A percentile compares a stretch with the other conserved stretches of the same genome.
phyloP scores from a whole-genome alignment of 2,113 vertebrate species.

The Gallinago paraguaiae region DNA sequence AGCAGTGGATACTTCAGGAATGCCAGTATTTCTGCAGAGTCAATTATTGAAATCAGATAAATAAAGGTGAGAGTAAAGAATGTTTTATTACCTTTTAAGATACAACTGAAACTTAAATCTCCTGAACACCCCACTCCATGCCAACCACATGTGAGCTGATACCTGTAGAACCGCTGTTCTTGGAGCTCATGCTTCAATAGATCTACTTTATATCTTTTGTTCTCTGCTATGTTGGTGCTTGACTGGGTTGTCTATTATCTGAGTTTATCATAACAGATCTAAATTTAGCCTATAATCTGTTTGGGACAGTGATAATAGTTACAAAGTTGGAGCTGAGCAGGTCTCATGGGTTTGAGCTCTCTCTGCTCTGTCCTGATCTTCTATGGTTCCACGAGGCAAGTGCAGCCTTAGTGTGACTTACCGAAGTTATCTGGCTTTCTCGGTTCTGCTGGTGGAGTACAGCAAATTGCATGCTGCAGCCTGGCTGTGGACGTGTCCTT shows the following conservation, averaged over 20 bases:
- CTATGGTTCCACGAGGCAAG: not conserved
- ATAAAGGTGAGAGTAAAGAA: not conserved
- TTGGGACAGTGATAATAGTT: not conserved
- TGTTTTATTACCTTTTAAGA: not conserved
- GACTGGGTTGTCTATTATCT: not conserved
- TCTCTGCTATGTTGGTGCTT: not conserved
- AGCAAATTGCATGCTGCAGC: not conserved
- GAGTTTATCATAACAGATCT: not conserved
- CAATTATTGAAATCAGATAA: not conserved
- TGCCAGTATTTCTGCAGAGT: not conserved
- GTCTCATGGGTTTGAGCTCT: not conserved
- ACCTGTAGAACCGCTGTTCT: not conserved
- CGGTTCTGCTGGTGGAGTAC: not conserved
- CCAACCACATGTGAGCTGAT: not conserved
- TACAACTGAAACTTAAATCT: not conserved
- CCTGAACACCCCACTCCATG: not conserved
- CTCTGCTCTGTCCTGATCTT: not conserved
- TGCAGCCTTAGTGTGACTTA: not conserved
- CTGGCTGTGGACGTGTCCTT: not conserved
- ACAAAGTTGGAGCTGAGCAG: not conserved
- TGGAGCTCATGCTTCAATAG: not conserved
- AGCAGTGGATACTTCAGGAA: not conserved
- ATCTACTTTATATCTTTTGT: not conserved
- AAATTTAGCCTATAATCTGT: not conserved
- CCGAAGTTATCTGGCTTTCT: fast-evolving